Base-by-base conservation (phyloP, 2,888 invertebrate genomes). In the Mimumesa dahlbomi region DNA sequence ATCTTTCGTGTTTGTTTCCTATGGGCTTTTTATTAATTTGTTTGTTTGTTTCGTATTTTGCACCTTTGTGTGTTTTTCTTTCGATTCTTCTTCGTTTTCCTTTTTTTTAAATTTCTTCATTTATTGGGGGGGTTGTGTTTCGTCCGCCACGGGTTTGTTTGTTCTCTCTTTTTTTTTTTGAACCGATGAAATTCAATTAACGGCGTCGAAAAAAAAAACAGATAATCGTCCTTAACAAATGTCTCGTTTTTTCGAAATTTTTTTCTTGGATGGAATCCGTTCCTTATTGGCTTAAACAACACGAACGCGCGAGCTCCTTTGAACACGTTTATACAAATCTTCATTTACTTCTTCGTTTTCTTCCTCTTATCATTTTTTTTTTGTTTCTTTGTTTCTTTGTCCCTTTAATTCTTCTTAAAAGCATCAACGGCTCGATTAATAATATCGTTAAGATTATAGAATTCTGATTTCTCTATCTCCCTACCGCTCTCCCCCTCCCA, bases 261-360 rank as follows among this genome's bases (percentile, higher is more conserved):
- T 58, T 42, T 46, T 75, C 77, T 79, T 87, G 85, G 84, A 86
- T 87, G 84, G 85, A 87, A 84, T 86, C 84, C 81, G 83, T 85
- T 85, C 81, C 85, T 79, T 77, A 71, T 74, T 79, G 79, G 81
- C 79, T 79, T 75, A 77, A 77, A 79, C 79, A 80, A 80, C 77
- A 70, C 59, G 81, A 78, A 79, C 81, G 72, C 61, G 74, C 73
- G 74, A 70, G 56, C 69, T 62, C 62, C 53, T 58, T 46, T 69
- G 79, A 77, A 76, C 79, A 75, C 75, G 72, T 58, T 67, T 74
- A 67, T 64, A 67, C 62, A 62, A 75, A 65, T 59, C 52, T 42
- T 50, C 21, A 25, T 42, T 21, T 53, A n/a, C n/a, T n/a, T n/a
- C n/a, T n/a, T n/a, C n/a, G n/a, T n/a, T n/a, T n/a, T n/a, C 58